phyloP scores from a whole-genome alignment of 2,888 invertebrate species.

The Lasioglossum morio region DNA sequence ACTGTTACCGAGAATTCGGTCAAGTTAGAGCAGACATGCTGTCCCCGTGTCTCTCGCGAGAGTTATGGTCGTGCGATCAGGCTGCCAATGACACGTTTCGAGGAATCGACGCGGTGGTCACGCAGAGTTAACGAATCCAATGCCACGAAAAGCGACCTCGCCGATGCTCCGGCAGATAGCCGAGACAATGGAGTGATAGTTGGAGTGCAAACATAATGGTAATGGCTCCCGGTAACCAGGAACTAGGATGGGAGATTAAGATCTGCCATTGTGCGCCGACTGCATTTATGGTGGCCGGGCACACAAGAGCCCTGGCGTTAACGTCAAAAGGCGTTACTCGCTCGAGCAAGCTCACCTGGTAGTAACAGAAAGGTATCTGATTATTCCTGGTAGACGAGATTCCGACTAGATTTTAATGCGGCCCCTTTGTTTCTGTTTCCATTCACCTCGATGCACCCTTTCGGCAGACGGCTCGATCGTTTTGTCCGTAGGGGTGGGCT shows the following conservation, averaged over 20 bases:
- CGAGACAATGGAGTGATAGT: constrained; percentile 76
- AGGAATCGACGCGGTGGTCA: constrained; percentile 26
- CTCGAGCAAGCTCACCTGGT: constrained; percentile 79
- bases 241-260: constrained; percentile 81
- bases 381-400: constrained; percentile 69
- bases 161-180: constrained; percentile 71
- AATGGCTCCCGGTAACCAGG: constrained; percentile 77
- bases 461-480: constrained; percentile 26
- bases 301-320: constrained; percentile 78
- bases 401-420: constrained; percentile 75
- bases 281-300: constrained; percentile 73
- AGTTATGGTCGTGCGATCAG: neutral
- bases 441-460: constrained; percentile 32
- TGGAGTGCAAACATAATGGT: constrained; percentile 77
- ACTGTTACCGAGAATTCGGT: neutral
- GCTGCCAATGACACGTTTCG: neutral
- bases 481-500: neutral
- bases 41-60: neutral
- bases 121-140: constrained; percentile 53
- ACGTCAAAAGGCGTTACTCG: constrained; percentile 83
- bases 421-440: constrained; percentile 62
- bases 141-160: constrained; percentile 53
- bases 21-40: neutral
- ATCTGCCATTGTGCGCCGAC: constrained; percentile 79
- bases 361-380: constrained; percentile 61